Evolutionary conservation across 2,113 vertebrate species (phyloP), one percentile per base, ranked within the genome.

Genomic region (Prinia subflava): DNA sequence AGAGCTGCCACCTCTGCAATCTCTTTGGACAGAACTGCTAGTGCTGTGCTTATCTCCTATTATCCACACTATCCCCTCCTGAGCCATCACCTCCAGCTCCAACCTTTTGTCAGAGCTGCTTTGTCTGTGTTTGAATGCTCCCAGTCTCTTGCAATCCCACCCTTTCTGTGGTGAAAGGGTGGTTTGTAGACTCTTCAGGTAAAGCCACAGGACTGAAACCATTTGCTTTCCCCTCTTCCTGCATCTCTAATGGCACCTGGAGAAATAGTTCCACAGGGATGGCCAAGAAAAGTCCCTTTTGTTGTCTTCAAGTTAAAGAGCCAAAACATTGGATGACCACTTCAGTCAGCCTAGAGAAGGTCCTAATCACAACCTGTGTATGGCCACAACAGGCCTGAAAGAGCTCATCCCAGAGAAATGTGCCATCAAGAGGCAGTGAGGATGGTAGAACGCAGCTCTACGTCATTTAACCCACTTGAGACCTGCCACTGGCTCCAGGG

Each of bases 381-480:
- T 47, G 64, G 20, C 28, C 56, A 68, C 57, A n/a, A 10, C 16
- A n/a, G 47, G 25, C 22, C 64, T 47, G 46, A 35, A 39, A 67
- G 80, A 75, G 24, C 10, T 63, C 5, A 0, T 30, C 33, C 65
- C 64, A 25, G 52, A 90, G 64, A 55, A 55, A 52, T 6, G 3
- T 30, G 27, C 56, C 31, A 16, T n/a, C 41, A 33, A 50, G 68
- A 53, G 42, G 33, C 31, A 50, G 22, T 53, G 53, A 57, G 53
- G 46, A 13, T 6, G 20, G 20, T 33, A 87, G 39, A 70, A 89
- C 0, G 0, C 33, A 84, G 39, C 15, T 78, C 76, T 52, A 4
- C 1, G 0, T 19, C 23, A 21, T 50, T 74, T 42, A 74, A 57
- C 15, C 27, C 4, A 7, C 2, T 11, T 15, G 19, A 62, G 65